Evolutionary conservation across 2,797 vertebrate genomes (phyloP).

Genomic region (Centropyge bicolor): DNA sequence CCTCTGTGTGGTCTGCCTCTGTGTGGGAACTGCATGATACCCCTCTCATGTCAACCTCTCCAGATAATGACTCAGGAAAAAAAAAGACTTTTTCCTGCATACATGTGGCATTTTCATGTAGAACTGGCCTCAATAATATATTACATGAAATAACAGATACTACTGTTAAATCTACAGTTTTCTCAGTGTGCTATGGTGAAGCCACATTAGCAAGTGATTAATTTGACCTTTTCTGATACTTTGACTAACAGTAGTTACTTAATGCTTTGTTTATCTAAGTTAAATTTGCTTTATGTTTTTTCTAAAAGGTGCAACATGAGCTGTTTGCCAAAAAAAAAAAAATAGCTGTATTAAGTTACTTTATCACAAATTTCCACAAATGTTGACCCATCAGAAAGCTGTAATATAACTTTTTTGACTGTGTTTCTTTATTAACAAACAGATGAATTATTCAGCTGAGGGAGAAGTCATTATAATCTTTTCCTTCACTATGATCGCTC

Average conservation of each 20-base stretch:
- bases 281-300: neutral
- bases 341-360: too few species aligned
- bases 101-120: conserved; percentile 72
- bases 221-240: conserved; percentile 25
- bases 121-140: conserved; percentile 36
- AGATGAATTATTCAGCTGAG: conserved; percentile 19
- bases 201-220: conserved; percentile 52
- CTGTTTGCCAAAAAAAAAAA: neutral
- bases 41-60: conserved; percentile 67
- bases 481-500: conserved; percentile 2
- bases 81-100: conserved; percentile 69
- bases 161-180: conserved; percentile 15
- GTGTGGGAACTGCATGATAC: conserved; percentile 78
- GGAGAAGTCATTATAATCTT: conserved; percentile 23
- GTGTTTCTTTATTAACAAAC: conserved; percentile 13
- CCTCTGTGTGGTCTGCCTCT: conserved; percentile 73
- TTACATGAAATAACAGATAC: conserved; percentile 35
- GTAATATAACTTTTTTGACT: conserved; percentile 17
- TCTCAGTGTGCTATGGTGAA: conserved; percentile 39
- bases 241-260: conserved; percentile 6
- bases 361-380: neutral
- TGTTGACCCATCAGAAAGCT: conserved; percentile 17
- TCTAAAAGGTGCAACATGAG: neutral
- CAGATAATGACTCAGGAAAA: conserved; percentile 60
- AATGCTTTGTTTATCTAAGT: conserved; percentile 7